Conservation (phyloP, 2,113 vertebrate species). For the Clarias gariepinus region DNA sequence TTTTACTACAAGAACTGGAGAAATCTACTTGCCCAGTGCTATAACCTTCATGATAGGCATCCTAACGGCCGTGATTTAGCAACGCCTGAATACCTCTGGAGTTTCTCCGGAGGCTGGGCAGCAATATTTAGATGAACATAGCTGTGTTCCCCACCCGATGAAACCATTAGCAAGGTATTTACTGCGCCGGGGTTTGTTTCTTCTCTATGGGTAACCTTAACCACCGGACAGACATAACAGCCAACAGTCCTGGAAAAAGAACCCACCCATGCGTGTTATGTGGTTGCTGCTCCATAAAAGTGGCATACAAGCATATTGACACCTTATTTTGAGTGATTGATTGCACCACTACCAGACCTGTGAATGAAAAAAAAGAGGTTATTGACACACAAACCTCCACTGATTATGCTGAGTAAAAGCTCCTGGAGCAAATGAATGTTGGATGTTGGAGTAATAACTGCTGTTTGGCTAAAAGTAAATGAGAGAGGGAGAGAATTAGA, state of each 20-base stretch:
- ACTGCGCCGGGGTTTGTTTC: slow-evolving; percentile 64
- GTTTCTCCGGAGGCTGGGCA: slow-evolving; percentile 55
- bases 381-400: slow-evolving; percentile 67
- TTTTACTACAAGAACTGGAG: neutral
- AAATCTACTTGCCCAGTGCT: neutral
- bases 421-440: slow-evolving; percentile 52
- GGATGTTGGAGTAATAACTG: slow-evolving; percentile 64
- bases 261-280: slow-evolving; percentile 61
- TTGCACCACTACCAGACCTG: slow-evolving; percentile 54
- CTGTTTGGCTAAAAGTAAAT: slow-evolving; percentile 47
- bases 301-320: slow-evolving; percentile 67
- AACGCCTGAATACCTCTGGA: slow-evolving; percentile 50
- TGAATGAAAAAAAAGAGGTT: slow-evolving; percentile 55
- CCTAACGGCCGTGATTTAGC: neutral
- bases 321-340: slow-evolving; percentile 68
- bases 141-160: slow-evolving; percentile 47
- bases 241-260: slow-evolving; percentile 60
- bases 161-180: slow-evolving; percentile 67
- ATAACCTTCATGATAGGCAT: neutral
- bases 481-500: slow-evolving; percentile 31
- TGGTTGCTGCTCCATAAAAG: slow-evolving; percentile 53
- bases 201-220: slow-evolving; percentile 65
- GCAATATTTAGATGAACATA: slow-evolving; percentile 66
- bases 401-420: slow-evolving; percentile 52
- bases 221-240: slow-evolving; percentile 59